A percentile compares a stretch with the other conserved stretches of the same genome.
Conservation (phyloP, 2,797 vertebrate genomes). For the Coregonus ussuriensis region DNA sequence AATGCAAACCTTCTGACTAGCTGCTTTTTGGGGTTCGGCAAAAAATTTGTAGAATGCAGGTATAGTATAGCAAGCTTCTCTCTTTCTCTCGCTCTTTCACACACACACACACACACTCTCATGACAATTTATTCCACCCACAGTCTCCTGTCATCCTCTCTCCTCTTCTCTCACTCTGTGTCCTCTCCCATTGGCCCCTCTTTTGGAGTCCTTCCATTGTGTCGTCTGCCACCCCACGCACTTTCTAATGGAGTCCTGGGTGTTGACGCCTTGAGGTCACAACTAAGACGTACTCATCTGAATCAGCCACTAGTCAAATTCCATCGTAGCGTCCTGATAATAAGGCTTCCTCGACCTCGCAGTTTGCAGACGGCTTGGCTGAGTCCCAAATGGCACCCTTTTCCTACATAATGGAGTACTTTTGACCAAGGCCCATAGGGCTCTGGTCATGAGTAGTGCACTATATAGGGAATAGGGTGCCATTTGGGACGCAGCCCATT, state of each 20-base stretch:
- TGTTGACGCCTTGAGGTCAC: not conserved
- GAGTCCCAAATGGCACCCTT: not conserved
- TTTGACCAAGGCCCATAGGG: no score
- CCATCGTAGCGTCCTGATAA: not conserved
- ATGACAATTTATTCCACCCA: slow-evolving; percentile 35
- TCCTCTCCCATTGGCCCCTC: not conserved
- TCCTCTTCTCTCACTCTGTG: not conserved
- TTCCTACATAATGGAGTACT: no score
- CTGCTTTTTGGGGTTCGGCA: no score
- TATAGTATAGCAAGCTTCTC: no score
- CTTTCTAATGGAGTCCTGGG: not conserved
- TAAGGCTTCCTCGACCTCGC: not conserved
- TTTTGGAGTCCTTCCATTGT: not conserved
- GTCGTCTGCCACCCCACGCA: not conserved
- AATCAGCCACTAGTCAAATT: not conserved
- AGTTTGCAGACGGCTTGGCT: not conserved
- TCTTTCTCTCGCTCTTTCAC: no score
- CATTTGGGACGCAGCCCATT: no score
- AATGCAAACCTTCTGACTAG: no score
- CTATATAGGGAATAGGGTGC: no score
- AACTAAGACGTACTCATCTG: not conserved
- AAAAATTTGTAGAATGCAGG: no score
- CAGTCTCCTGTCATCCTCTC: not conserved
- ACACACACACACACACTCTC: not conserved
- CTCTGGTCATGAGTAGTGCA: no score